Evolutionary conservation across 2,113 vertebrate genomes (phyloP).

Genomic region (Hemiprocne comata): DNA sequence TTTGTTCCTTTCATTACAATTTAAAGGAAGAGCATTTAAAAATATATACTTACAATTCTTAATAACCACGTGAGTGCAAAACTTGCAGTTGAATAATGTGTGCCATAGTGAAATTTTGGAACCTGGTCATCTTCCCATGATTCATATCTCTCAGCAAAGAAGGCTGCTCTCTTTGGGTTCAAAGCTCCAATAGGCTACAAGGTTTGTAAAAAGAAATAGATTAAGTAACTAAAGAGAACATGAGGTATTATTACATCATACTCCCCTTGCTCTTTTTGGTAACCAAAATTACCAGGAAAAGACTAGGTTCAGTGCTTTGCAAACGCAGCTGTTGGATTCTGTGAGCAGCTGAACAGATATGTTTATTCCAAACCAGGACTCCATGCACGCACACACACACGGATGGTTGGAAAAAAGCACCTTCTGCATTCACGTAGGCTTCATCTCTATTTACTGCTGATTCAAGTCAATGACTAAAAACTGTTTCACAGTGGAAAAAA

Average conservation of each 20-base stretch:
- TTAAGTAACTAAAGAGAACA: background rate
- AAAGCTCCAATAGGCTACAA: slow-evolving; percentile 92
- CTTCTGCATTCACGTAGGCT: background rate
- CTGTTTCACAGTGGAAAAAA: background rate
- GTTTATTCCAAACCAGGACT: background rate
- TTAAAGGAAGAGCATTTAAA: background rate
- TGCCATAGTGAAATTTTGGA: slow-evolving; percentile 98
- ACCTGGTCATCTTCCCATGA: slow-evolving; percentile 98
- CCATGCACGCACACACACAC: background rate
- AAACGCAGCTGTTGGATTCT: background rate
- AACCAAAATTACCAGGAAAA: background rate
- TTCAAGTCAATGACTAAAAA: background rate
- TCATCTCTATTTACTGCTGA: background rate
- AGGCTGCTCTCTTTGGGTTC: slow-evolving; percentile 96
- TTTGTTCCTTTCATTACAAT: background rate
- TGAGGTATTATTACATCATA: background rate
- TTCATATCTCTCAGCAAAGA: slow-evolving; percentile 92
- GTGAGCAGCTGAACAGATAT: background rate
- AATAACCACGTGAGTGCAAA: slow-evolving; percentile 95
- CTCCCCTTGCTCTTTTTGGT: background rate
- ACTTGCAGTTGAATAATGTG: slow-evolving; percentile 97
- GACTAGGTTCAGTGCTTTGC: background rate
- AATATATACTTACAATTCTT: slow-evolving; percentile 87
- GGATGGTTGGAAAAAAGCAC: background rate
- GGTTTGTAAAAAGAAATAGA: background rate